A percentile compares a stretch with the other conserved stretches of the same genome.
These are phyloP conservation scores for Tribolium madens DNA, from an alignment of 1,140 invertebrate genomes.

Conservation along the genomic window DNA sequence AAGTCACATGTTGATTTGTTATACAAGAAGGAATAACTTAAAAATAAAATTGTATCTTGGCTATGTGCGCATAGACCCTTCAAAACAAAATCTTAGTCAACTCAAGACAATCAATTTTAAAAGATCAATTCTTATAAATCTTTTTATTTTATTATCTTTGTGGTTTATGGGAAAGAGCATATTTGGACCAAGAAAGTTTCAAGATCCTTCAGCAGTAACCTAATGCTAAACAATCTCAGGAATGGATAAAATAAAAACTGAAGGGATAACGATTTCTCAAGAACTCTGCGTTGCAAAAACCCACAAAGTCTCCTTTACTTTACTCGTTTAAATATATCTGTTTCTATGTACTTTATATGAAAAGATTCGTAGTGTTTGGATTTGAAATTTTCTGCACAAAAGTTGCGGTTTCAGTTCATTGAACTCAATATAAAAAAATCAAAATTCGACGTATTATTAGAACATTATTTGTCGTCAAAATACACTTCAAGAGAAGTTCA, in stretches of 20 bases:
- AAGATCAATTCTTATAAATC: too few relatives aligned
- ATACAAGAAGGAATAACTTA: too few relatives aligned
- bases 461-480: slow-evolving; percentile 16
- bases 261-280: slow-evolving; percentile 15
- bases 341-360: slow-evolving; percentile 15
- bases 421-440: too few relatives aligned
- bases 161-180: too few relatives aligned
- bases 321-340: slow-evolving; percentile 28
- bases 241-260: slow-evolving; percentile 18
- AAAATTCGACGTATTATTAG: not conserved
- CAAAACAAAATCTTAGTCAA: too few relatives aligned
- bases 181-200: not conserved
- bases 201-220: not conserved
- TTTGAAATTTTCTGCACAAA: slow-evolving; percentile 10
- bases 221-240: slow-evolving; percentile 2
- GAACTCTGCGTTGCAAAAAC: slow-evolving; percentile 15
- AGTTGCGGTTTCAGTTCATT: not conserved
- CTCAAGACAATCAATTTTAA: too few relatives aligned
- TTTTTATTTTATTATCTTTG: too few relatives aligned
- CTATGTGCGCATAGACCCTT: too few relatives aligned
- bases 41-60: too few relatives aligned
- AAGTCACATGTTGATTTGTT: too few relatives aligned
- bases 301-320: slow-evolving; percentile 22
- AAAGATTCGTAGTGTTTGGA: slow-evolving; percentile 7
- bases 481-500: slow-evolving; percentile 17